phyloP scores from a whole-genome alignment of 2,113 vertebrate species.

The Morone chrysops region DNA sequence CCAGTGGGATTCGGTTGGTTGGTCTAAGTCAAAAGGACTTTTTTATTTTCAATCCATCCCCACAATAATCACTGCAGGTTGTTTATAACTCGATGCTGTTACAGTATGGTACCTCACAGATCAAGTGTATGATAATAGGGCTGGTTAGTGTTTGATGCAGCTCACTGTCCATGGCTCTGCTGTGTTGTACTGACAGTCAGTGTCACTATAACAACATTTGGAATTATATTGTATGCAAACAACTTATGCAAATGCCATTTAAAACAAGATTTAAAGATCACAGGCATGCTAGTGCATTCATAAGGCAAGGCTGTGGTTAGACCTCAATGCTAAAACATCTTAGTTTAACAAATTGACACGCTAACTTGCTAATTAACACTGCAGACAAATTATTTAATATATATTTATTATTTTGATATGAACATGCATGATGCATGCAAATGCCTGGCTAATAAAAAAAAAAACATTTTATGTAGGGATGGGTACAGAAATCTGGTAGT shows the following conservation, averaged over 20 bases:
- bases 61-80: background rate
- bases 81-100: conserved; percentile 5
- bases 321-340: background rate
- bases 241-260: too few relatives aligned
- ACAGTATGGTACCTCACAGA: background rate
- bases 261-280: too few relatives aligned
- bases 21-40: background rate
- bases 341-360: background rate
- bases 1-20: background rate
- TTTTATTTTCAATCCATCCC: background rate
- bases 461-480: too few relatives aligned
- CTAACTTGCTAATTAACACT: background rate
- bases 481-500: too few relatives aligned
- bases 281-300: too few relatives aligned
- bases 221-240: background rate
- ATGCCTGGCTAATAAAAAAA: too few relatives aligned
- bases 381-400: background rate
- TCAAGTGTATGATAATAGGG: background rate
- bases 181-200: background rate
- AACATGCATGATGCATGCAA: too few relatives aligned
- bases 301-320: background rate
- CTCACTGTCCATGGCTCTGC: background rate
- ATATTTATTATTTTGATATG: too few relatives aligned
- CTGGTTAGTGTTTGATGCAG: background rate
- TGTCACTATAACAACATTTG: background rate